Evolutionary conservation across 2,888 invertebrate genomes (phyloP).

Genomic region (Smittia aterrima): DNA sequence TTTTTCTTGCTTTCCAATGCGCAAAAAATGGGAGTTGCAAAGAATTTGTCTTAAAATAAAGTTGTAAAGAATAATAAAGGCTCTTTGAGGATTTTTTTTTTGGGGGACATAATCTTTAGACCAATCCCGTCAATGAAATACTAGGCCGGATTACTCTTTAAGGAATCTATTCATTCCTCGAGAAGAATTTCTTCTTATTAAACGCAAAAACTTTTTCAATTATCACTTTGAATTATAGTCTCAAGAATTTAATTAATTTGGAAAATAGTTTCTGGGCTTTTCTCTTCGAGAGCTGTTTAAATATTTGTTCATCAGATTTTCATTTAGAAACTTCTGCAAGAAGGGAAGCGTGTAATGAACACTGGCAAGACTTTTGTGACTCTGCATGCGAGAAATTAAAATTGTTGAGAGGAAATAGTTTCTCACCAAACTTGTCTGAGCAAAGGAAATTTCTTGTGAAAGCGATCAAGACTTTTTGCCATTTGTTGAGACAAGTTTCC

Average conservation of each 20-base stretch:
- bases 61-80: no score
- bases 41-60: neutral
- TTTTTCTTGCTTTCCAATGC: no score
- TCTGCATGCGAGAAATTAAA: conserved; percentile 6
- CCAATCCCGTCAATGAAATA: no score
- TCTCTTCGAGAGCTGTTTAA: neutral
- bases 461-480: no score
- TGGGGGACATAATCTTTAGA: no score
- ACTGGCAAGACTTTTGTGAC: neutral
- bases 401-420: neutral
- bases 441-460: neutral
- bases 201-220: conserved; percentile 20
- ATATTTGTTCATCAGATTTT: conserved; percentile 5
- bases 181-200: neutral
- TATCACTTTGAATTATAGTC: conserved; percentile 20
- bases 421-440: neutral
- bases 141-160: no score
- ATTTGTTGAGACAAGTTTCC: no score
- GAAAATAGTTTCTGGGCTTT: conserved; percentile 3
- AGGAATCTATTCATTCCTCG: neutral
- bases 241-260: conserved; percentile 25
- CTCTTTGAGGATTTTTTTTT: no score
- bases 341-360: conserved; percentile 9
- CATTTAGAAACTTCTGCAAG: neutral
- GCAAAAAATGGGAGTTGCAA: neutral